phyloP scores from a whole-genome alignment of 2,888 invertebrate genomes.

The Metopia argyrocephala region DNA sequence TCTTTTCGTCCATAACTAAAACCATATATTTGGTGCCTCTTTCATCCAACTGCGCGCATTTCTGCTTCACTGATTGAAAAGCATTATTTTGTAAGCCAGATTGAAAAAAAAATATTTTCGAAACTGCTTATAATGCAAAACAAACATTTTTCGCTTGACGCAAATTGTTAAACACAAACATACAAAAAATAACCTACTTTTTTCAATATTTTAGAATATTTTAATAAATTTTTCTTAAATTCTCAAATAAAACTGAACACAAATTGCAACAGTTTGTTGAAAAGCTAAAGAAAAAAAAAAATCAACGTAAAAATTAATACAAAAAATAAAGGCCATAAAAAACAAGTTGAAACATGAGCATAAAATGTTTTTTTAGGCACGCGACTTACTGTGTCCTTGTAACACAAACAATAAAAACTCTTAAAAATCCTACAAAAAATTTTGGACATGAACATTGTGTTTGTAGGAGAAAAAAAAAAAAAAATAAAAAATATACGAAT shows the following conservation, averaged over 20 bases:
- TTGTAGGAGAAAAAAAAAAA: background rate
- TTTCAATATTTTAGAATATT: background rate
- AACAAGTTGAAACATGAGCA: conserved; percentile 35
- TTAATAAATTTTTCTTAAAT: conserved; percentile 8
- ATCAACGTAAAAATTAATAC: background rate
- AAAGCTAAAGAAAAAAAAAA: background rate
- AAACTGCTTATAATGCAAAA: too few relatives aligned
- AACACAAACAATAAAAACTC: conserved; percentile 47
- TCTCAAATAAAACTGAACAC: conserved; percentile 11
- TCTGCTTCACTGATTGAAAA: too few relatives aligned
- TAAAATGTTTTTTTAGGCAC: conserved; percentile 51
- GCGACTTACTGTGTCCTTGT: conserved; percentile 53
- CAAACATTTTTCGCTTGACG: too few relatives aligned
- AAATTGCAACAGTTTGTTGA: conserved; percentile 42
- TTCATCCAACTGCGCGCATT: too few relatives aligned
- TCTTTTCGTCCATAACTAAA: too few relatives aligned
- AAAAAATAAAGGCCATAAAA: background rate
- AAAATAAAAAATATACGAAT: background rate
- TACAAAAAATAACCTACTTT: background rate
- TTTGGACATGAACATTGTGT: conserved; percentile 38
- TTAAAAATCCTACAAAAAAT: conserved; percentile 32
- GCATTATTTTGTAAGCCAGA: too few relatives aligned
- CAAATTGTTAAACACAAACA: too few relatives aligned
- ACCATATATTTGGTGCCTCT: too few relatives aligned
- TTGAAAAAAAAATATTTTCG: too few relatives aligned